These are phyloP conservation scores for Trichopoda pennipes DNA, from an alignment of 2,888 invertebrate genomes.

Conservation along the genomic window DNA sequence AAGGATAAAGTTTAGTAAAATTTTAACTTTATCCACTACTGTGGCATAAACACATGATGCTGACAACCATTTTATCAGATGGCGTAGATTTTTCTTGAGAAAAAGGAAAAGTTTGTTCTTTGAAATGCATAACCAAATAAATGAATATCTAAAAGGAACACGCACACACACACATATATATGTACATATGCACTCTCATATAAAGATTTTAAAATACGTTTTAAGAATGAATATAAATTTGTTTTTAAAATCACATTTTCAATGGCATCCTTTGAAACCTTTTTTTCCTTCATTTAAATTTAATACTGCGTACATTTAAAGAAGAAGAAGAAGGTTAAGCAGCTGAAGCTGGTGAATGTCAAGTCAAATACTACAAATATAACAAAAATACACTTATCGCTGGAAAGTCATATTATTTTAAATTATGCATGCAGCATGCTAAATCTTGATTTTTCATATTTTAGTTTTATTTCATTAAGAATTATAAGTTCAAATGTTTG, in stretches of 20 bases:
- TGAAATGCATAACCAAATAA: constrained; percentile 43
- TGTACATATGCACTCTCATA: neutral
- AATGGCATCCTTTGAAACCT: constrained; percentile 37
- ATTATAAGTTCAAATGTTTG: constrained; percentile 59
- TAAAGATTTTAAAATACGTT: neutral
- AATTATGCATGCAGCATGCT: constrained; percentile 26
- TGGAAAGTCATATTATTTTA: constrained; percentile 21
- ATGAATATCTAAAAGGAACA: neutral
- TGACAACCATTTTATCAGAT: constrained; percentile 13
- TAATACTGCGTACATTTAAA: constrained; percentile 10
- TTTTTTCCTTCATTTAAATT: neutral
- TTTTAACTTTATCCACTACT: neutral
- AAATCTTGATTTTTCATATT: neutral
- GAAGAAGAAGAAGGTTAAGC: constrained; percentile 5
- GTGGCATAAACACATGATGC: neutral
- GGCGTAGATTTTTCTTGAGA: constrained; percentile 6
- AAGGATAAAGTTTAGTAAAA: too few species aligned
- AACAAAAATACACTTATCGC: constrained; percentile 23
- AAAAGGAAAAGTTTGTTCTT: constrained; percentile 18
- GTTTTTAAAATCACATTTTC: constrained; percentile 45
- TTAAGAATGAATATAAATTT: constrained; percentile 28
- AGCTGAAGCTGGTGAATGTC: constrained; percentile 44
- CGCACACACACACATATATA: neutral
- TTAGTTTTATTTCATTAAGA: constrained; percentile 38
- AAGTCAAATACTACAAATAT: constrained; percentile 52